These are phyloP conservation scores for Diabrotica virgifera DNA, from an alignment of 1,140 invertebrate genomes.

Conservation along the genomic window DNA sequence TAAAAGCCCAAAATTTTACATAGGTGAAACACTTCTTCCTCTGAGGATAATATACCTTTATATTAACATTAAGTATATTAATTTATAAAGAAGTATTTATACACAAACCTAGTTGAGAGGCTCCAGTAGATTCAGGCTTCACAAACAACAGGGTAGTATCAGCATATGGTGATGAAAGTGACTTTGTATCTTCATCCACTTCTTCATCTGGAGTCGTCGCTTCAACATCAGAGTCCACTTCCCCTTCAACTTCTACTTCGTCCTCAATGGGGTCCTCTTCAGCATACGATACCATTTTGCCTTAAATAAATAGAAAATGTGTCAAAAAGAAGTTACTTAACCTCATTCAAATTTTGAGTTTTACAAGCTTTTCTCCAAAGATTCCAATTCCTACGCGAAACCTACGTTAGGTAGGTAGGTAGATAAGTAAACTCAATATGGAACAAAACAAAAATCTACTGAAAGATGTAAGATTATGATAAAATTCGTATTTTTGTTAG, in stretches of 20 bases:
- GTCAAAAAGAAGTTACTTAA: not conserved
- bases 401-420: no score
- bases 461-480: not conserved
- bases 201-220: conserved; percentile 61
- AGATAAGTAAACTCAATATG: no score
- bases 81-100: not conserved
- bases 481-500: conserved; percentile 10
- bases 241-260: conserved; percentile 67
- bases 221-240: conserved; percentile 61
- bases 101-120: conserved; percentile 58
- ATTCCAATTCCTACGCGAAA: not conserved
- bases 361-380: not conserved
- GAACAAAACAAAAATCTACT: not conserved
- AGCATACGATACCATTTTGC: conserved; percentile 60
- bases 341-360: not conserved
- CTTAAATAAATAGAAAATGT: conserved; percentile 49
- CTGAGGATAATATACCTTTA: no score
- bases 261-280: conserved; percentile 77
- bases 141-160: conserved; percentile 92
- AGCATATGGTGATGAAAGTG: conserved; percentile 82
- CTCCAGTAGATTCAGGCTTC: conserved; percentile 66
- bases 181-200: conserved; percentile 67
- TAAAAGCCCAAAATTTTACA: no score
- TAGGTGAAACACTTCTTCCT: no score
- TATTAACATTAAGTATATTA: not conserved